Evolutionary conservation across 2,888 invertebrate genomes (phyloP).

Genomic region (Lycia hirtaria): DNA sequence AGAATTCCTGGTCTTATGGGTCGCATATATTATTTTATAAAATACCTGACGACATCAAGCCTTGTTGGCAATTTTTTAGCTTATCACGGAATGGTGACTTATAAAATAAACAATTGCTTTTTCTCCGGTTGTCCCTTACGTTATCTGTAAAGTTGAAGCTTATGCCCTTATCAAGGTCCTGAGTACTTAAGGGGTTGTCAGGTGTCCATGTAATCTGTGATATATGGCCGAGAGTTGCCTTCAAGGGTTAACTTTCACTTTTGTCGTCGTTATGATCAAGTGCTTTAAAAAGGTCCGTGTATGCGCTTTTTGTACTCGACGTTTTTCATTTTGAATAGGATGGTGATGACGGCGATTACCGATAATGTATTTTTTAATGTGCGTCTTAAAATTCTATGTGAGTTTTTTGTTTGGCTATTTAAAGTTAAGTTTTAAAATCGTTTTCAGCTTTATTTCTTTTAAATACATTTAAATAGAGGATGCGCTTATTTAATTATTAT

Average conservation of each 20-base stretch:
- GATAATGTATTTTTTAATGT: constrained; percentile 8
- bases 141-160: constrained; percentile 26
- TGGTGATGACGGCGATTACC: constrained; percentile 7
- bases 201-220: constrained; percentile 58
- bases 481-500: too few species aligned
- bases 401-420: not conserved
- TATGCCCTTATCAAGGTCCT: constrained; percentile 39
- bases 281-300: constrained; percentile 3
- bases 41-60: not conserved
- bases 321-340: constrained; percentile 5
- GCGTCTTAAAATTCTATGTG: constrained; percentile 1
- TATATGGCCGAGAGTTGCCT: constrained; percentile 50
- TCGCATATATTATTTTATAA: not conserved
- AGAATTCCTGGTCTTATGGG: not conserved
- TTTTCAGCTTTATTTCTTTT: too few species aligned
- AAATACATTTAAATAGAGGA: too few species aligned
- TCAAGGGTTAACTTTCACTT: constrained; percentile 28
- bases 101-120: constrained; percentile 19
- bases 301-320: constrained; percentile 2
- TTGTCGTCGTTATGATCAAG: constrained; percentile 23
- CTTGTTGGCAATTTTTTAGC: constrained; percentile 4
- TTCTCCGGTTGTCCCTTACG: constrained; percentile 13
- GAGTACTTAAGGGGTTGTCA: constrained; percentile 52
- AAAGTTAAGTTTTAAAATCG: not conserved
- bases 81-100: constrained; percentile 16